Evolutionary conservation across 30 jellyfish, hydroid and myxozoan species (phyloP).

Genomic region (Chrysaora quinquecirrha): DNA sequence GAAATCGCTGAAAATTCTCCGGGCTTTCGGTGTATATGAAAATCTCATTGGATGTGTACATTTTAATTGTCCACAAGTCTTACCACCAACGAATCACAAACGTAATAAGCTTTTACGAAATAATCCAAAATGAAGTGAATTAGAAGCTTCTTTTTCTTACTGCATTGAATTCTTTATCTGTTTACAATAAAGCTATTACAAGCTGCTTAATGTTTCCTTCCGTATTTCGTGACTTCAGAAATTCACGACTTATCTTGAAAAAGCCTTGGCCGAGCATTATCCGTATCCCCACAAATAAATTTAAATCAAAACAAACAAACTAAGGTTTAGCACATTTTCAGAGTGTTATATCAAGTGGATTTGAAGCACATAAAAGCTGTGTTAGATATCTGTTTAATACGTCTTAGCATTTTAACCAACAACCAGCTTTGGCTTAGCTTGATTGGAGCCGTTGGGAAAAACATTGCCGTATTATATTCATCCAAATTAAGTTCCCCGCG

Average conservation of each 20-base stretch:
- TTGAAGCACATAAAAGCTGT: neutral
- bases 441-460: slow-evolving; percentile 49
- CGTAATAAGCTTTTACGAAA: neutral
- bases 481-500: slow-evolving; percentile 73
- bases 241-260: slow-evolving; percentile 66
- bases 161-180: slow-evolving; percentile 33
- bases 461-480: slow-evolving; percentile 56
- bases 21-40: too few species aligned
- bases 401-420: slow-evolving; percentile 28
- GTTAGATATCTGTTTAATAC: neutral
- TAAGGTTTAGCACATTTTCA: neutral
- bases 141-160: neutral
- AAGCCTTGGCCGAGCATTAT: slow-evolving; percentile 9
- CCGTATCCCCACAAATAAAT: neutral
- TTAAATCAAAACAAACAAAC: slow-evolving; percentile 8
- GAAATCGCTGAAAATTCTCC: too few species aligned
- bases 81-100: slow-evolving; percentile 3
- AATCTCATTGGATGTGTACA: too few species aligned
- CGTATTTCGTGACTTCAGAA: slow-evolving; percentile 64
- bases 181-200: slow-evolving; percentile 55
- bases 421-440: slow-evolving; percentile 46
- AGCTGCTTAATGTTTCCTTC: slow-evolving; percentile 67
- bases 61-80: slow-evolving; percentile 1
- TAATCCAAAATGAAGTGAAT: slow-evolving; percentile 5
- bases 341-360: neutral